A percentile compares a stretch with the other conserved stretches of the same genome.
These are phyloP conservation scores for Cairina moschata DNA, from an alignment of 2,113 vertebrate genomes.

Conservation along the genomic window DNA sequence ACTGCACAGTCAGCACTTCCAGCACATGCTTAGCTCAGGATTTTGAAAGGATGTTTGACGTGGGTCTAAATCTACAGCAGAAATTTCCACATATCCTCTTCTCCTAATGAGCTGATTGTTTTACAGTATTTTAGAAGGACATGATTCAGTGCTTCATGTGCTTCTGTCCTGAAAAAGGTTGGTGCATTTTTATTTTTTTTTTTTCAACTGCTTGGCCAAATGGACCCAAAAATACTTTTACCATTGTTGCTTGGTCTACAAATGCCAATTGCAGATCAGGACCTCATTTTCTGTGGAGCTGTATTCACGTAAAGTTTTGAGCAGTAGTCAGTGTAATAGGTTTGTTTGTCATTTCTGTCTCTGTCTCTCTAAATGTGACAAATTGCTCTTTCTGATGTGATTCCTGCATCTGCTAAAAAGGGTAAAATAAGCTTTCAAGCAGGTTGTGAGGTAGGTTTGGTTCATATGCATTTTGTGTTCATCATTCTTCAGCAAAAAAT, in stretches of 20 bases:
- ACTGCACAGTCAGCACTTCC: neutral
- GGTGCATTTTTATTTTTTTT: neutral
- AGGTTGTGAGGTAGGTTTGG: neutral
- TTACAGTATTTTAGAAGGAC: neutral
- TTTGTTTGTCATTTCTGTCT: neutral
- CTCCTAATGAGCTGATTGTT: neutral
- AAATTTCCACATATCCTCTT: neutral
- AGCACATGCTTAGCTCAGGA: neutral
- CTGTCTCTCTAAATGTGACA: neutral
- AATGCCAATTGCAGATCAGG: neutral
- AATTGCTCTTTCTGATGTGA: neutral
- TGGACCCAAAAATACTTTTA: neutral
- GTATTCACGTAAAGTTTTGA: neutral
- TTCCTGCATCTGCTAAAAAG: neutral
- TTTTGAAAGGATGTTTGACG: neutral
- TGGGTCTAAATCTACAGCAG: neutral
- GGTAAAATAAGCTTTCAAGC: neutral
- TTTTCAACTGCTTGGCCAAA: neutral
- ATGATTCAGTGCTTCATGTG: neutral
- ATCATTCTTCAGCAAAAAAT: neutral
- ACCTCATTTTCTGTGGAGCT: neutral
- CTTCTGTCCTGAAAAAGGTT: neutral
- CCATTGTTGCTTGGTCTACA: accelerated
- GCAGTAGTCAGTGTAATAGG: neutral
- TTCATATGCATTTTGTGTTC: neutral